Percentiles rank a stretch among this genome's conserved stretches.
phyloP scores from a whole-genome alignment of 2,888 invertebrate genomes.

The Thymelicus lineola region DNA sequence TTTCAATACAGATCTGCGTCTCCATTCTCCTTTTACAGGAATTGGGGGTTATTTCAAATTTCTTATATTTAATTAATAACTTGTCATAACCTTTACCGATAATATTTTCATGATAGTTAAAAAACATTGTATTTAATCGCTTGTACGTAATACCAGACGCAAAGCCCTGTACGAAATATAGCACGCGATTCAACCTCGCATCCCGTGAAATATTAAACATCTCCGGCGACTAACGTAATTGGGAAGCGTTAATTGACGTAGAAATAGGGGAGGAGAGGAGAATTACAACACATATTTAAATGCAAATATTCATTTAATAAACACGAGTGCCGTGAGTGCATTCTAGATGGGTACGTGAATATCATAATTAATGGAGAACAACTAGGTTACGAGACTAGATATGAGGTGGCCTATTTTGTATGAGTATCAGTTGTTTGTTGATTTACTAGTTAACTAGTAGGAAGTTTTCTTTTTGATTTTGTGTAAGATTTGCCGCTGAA shows the following conservation, averaged over 20 bases:
- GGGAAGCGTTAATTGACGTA: constrained; percentile 26
- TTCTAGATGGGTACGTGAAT: constrained; percentile 5
- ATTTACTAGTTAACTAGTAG: background rate
- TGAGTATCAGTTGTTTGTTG: background rate
- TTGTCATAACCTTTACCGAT: too few relatives aligned
- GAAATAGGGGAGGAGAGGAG: background rate
- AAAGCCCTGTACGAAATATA: background rate
- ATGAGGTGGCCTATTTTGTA: constrained; percentile 4
- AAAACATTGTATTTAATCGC: too few relatives aligned
- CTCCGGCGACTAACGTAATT: constrained; percentile 24
- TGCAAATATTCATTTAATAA: constrained; percentile 17
- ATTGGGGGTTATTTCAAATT: too few relatives aligned
- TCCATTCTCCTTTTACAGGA: too few relatives aligned
- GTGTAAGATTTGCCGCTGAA: constrained; percentile 7
- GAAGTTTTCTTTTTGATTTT: constrained; percentile 12
- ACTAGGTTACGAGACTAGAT: constrained; percentile 1
- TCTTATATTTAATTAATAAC: too few relatives aligned
- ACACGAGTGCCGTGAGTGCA: background rate
- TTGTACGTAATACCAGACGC: too few relatives aligned
- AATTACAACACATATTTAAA: constrained; percentile 1
- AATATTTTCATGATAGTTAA: too few relatives aligned
- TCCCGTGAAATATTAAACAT: constrained; percentile 24
- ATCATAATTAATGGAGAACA: constrained; percentile 4
- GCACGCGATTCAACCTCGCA: background rate
- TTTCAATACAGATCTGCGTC: too few relatives aligned